These are phyloP conservation scores for Lasioglossum marginatum DNA, from an alignment of 2,888 invertebrate genomes.

Conservation along the genomic window DNA sequence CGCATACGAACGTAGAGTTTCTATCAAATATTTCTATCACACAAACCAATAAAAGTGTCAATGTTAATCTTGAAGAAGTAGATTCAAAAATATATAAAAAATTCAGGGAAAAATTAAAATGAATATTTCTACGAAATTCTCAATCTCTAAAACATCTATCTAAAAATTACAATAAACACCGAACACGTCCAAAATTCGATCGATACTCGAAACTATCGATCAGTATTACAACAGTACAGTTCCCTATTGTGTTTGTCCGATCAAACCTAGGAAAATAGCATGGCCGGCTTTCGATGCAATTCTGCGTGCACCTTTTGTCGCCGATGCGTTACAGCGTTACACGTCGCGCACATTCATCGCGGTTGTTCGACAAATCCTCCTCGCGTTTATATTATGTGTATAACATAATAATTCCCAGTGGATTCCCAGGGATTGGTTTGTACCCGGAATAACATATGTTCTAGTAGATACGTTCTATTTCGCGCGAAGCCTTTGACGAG, in stretches of 20 bases:
- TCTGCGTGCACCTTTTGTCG: slow-evolving; percentile 18
- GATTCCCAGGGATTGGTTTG: slow-evolving; percentile 66
- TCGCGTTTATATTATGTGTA: slow-evolving; percentile 71
- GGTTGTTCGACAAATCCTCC: slow-evolving; percentile 62
- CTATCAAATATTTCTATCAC: background rate
- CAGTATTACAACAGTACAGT: background rate
- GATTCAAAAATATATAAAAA: background rate
- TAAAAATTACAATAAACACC: background rate
- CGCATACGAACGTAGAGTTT: background rate
- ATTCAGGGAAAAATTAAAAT: background rate
- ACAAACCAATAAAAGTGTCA: background rate
- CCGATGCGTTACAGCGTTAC: slow-evolving; percentile 32
- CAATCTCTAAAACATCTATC: background rate
- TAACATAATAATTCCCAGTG: slow-evolving; percentile 75
- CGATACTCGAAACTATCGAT: background rate
- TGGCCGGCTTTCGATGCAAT: slow-evolving; percentile 25
- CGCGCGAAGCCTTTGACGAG: background rate
- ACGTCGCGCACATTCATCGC: slow-evolving; percentile 6
- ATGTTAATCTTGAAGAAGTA: background rate
- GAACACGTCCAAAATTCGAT: background rate
- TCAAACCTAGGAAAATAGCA: slow-evolving; percentile 27
- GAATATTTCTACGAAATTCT: background rate
- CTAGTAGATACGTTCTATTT: slow-evolving; percentile 73
- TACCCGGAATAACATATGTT: slow-evolving; percentile 72
- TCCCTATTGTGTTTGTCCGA: background rate